These are phyloP conservation scores for Drosophila orena DNA, from an alignment of 1,140 invertebrate genomes.

Conservation along the genomic window DNA sequence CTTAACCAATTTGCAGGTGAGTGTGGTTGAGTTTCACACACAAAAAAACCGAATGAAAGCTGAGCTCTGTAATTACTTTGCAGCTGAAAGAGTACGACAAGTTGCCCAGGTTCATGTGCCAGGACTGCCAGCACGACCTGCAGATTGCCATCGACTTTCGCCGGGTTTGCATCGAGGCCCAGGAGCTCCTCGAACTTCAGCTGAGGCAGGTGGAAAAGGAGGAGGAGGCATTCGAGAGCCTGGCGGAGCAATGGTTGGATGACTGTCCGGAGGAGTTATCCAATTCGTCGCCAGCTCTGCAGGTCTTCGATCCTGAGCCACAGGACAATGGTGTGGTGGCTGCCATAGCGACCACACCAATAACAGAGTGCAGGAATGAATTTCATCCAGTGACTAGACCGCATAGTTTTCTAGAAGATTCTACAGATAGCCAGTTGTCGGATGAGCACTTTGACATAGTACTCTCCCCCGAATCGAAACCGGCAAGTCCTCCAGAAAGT, in stretches of 20 bases:
- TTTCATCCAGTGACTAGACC: not conserved
- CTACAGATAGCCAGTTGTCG: not conserved
- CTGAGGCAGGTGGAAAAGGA: constrained; percentile 5
- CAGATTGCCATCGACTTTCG: constrained; percentile 56
- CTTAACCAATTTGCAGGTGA: constrained; percentile 43
- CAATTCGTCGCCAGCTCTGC: too few relatives aligned
- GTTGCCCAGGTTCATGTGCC: constrained; percentile 46
- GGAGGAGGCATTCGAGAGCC: not conserved
- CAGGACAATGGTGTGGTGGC: not conserved
- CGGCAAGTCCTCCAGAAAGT: too few relatives aligned
- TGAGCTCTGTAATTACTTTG: not conserved
- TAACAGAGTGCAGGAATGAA: not conserved
- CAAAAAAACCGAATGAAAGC: not conserved
- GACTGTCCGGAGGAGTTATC: not conserved
- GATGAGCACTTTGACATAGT: not conserved
- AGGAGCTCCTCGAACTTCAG: constrained; percentile 27
- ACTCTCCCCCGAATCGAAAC: too few relatives aligned
- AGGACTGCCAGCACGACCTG: constrained; percentile 32
- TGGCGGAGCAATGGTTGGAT: not conserved
- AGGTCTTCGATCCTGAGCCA: not conserved
- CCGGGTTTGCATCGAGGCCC: constrained; percentile 49
- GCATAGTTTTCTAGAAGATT: not conserved
- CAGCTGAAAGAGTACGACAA: constrained; percentile 34
- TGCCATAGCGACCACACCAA: not conserved
- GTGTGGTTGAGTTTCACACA: not conserved